Evolutionary conservation across 2,888 invertebrate genomes (phyloP).

Genomic region (Girardia tigrina): DNA sequence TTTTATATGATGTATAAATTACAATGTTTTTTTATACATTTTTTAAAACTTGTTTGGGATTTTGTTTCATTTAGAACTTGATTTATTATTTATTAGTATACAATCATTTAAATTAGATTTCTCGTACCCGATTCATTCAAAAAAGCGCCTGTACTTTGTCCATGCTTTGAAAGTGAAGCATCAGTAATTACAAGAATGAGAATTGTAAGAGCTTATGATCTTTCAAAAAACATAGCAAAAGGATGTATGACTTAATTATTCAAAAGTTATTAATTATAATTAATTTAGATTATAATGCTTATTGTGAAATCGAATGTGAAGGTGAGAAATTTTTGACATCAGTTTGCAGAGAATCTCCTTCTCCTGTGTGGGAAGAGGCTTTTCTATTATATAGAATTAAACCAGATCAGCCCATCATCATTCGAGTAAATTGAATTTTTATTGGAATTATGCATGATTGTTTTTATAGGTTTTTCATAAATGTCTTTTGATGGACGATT

Average conservation of each 20-base stretch:
- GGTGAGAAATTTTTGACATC: background rate
- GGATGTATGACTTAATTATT: background rate
- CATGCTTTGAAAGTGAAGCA: background rate
- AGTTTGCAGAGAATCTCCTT: background rate
- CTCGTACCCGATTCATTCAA: background rate
- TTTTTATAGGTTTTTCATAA: constrained; percentile 1
- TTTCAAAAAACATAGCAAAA: constrained; percentile 4
- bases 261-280: background rate
- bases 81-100: no score
- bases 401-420: background rate
- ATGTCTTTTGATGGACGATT: background rate
- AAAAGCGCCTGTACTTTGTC: background rate
- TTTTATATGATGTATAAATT: no score
- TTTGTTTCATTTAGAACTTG: no score
- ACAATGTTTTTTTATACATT: no score
- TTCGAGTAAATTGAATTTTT: background rate
- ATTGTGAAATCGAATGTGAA: constrained; percentile 9
- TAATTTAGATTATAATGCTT: background rate
- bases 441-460: background rate
- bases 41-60: no score
- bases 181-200: background rate
- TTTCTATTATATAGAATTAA: background rate
- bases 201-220: background rate
- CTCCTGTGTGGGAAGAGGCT: background rate
- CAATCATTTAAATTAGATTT: no score